A percentile compares a stretch with the other conserved stretches of the same genome.
Evolutionary conservation across 2,113 vertebrate genomes (phyloP).

Genomic region (Lophochroa leadbeateri): DNA sequence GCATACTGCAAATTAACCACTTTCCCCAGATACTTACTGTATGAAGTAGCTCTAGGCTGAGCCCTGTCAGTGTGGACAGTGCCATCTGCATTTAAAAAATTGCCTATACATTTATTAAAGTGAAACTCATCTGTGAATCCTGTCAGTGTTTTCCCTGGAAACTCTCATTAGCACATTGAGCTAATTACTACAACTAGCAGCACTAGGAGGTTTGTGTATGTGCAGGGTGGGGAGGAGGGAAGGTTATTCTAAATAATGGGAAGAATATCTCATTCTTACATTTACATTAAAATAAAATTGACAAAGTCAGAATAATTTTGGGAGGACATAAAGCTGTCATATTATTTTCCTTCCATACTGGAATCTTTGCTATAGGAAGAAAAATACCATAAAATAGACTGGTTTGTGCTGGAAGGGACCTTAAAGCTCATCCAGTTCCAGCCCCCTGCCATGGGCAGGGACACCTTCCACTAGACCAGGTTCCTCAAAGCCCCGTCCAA

Average conservation of each 20-base stretch:
- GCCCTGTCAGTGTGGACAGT: constrained; percentile 83
- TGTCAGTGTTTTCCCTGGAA: constrained; percentile 83
- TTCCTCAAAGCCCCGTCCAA: neutral
- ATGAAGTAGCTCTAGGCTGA: constrained; percentile 88
- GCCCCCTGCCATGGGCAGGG: neutral
- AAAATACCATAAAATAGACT: neutral
- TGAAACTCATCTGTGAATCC: constrained; percentile 92
- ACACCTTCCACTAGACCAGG: neutral
- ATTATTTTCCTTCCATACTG: neutral
- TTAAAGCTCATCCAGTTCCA: neutral
- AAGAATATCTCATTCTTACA: constrained; percentile 1
- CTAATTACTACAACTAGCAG: constrained; percentile 86
- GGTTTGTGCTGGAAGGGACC: neutral
- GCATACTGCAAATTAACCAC: constrained; percentile 91
- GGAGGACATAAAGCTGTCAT: neutral
- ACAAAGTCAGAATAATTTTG: neutral
- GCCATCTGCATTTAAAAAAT: constrained; percentile 96
- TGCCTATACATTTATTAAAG: constrained; percentile 94
- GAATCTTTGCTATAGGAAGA: neutral
- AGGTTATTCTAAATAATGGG: neutral
- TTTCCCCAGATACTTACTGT: constrained; percentile 90
- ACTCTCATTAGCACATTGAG: constrained; percentile 84
- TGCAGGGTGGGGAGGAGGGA: neutral
- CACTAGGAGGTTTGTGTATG: neutral
- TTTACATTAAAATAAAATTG: constrained; percentile 16